Evolutionary conservation across 2,888 invertebrate genomes (phyloP).

Genomic region (Polietes domitor): DNA sequence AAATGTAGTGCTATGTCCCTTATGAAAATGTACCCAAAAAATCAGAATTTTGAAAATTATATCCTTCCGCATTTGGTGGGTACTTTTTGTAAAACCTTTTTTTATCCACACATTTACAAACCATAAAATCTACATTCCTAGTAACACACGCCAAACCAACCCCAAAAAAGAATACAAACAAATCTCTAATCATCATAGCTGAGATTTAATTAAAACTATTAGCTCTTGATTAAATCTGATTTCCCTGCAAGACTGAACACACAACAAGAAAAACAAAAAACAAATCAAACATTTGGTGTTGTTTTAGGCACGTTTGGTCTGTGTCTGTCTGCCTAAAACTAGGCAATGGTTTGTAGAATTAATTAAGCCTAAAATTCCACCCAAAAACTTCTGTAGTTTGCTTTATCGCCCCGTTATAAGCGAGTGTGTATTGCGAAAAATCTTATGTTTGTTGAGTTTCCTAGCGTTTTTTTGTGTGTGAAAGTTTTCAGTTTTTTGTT

Average conservation of each 20-base stretch:
- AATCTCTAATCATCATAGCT: not conserved
- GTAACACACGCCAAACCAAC: too few relatives aligned
- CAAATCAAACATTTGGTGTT: not conserved
- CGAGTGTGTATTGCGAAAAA: not conserved
- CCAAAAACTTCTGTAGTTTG: not conserved
- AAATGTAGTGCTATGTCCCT: too few relatives aligned
- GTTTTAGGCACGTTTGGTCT: not conserved
- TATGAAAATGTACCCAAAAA: too few relatives aligned
- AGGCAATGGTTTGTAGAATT: slow-evolving; percentile 3
- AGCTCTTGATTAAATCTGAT: slow-evolving; percentile 4
- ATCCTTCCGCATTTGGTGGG: not conserved
- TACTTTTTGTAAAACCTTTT: too few relatives aligned
- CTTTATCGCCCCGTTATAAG: not conserved
- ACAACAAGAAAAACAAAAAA: not conserved
- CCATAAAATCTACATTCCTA: too few relatives aligned
- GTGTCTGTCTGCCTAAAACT: not conserved
- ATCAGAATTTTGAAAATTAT: too few relatives aligned
- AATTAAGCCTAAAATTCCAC: not conserved
- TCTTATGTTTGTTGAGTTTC: not conserved
- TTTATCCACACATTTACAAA: too few relatives aligned
- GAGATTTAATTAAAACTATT: slow-evolving; percentile 8
- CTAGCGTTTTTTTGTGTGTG: not conserved
- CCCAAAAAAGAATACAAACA: not conserved
- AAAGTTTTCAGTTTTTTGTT: not conserved
- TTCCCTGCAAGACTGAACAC: not conserved